Evolutionary conservation across 2,113 vertebrate species (phyloP).

Genomic region (Rhinolophus sinicus): DNA sequence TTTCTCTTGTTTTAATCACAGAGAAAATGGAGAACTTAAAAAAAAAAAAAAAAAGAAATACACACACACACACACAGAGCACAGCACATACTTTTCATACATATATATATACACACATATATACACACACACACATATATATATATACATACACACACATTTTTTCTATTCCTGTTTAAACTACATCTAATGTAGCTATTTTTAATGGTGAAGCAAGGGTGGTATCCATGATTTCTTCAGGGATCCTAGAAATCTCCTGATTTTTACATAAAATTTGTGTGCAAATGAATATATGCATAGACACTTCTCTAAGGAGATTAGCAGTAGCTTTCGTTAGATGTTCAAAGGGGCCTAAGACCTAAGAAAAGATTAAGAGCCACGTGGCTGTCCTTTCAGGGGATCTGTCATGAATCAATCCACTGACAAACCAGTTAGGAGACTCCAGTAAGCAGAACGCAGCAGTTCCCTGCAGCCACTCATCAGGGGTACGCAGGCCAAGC

Average conservation of each 20-base stretch:
- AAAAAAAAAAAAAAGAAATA: background rate
- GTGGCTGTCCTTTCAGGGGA: background rate
- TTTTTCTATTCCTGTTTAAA: conserved; percentile 21
- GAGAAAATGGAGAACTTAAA: background rate
- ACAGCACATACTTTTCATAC: too few species aligned
- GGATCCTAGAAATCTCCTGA: background rate
- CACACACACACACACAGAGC: background rate
- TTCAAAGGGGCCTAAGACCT: background rate
- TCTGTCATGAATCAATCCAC: background rate
- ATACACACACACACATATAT: background rate
- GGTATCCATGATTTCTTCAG: background rate
- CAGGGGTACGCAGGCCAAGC: background rate
- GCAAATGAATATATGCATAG: background rate
- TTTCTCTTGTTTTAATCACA: background rate
- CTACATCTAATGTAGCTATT: background rate
- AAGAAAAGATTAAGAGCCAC: background rate
- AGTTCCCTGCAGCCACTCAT: background rate
- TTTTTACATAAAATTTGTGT: background rate
- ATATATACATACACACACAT: background rate
- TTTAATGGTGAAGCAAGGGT: background rate
- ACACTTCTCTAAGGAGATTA: background rate
- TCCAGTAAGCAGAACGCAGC: background rate
- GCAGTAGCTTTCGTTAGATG: background rate
- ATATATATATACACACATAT: background rate
- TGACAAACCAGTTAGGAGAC: background rate